Base-by-base conservation (phyloP, 2,797 vertebrate species). In the Chaenodraco wilsoni region DNA sequence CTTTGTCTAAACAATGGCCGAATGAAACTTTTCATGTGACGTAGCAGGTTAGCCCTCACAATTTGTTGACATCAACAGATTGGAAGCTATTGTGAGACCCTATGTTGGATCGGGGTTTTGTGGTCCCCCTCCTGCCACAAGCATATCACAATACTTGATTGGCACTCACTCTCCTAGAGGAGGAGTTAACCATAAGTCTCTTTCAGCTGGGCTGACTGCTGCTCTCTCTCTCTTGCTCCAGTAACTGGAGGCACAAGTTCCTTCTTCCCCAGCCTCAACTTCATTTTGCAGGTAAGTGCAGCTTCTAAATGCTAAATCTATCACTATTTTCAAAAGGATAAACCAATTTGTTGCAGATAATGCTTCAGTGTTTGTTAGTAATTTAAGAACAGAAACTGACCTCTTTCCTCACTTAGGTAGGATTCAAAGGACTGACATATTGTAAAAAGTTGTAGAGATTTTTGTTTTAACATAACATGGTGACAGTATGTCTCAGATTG, bases 221-320 rank as follows among this genome's bases (percentile, higher is more conserved):
- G 78, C 67, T 94, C 89, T 93, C 88, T 93, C 86, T 94, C 93
- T 94, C 85, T 86, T 91, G 79, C 92, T 92, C 91, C 90, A 90
- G 87, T 89, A 89, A 83, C 91, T 91, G 89, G 93, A 95, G 93
- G 92, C 80, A 84, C 90, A 83, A 88, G 91, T 82, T 83, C 81
- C 82, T 90, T 92, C 88, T 78, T 89, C 83, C 78, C 87, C 88
- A 83, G 77, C 90, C 88, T 91, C 67, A 90, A 81, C 82, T 90
- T 88, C 69, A 91, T 88, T 89, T 88, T 73, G 78, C 77, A 88
- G 90, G 91, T 92, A 91, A 92, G 90, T 84, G 65, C 65, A 55
- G 10, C 14, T 81, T 69, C 67, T 3, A 9, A 6, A 37, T 51
- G 37, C 14, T 49, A 69, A 16, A 43, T 27, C 65, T 4, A 55